Conservation (phyloP, 30 jellyfish, hydroid and myxozoan genomes). For the Catostylus mosaicus region DNA sequence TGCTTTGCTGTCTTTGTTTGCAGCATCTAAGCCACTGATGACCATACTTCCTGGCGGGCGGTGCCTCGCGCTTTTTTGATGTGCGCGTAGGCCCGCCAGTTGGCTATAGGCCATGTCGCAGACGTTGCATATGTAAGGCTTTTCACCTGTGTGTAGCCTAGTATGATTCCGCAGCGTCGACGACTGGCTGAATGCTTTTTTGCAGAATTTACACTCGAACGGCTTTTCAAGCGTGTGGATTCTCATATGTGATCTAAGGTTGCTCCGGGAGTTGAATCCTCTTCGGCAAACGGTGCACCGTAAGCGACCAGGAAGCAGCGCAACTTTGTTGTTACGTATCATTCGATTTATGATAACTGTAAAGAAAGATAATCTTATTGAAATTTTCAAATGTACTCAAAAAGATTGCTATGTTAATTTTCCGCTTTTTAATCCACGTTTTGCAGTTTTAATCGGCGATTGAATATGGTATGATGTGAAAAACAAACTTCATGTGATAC, state of each 20-base stretch:
- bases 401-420: too few relatives aligned
- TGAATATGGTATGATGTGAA: too few relatives aligned
- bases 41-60: slow-evolving; percentile 58
- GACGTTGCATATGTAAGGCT: slow-evolving; percentile 84
- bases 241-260: slow-evolving; percentile 90
- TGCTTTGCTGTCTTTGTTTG: slow-evolving; percentile 1
- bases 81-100: slow-evolving; percentile 95
- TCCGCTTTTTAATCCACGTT: too few relatives aligned
- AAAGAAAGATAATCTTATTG: background rate
- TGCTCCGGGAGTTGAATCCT: slow-evolving; percentile 93
- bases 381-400: too few relatives aligned
- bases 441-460: too few relatives aligned
- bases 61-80: slow-evolving; percentile 89
- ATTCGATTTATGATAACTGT: slow-evolving; percentile 21
- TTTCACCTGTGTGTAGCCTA: slow-evolving; percentile 92
- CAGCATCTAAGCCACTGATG: background rate
- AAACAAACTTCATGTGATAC: too few relatives aligned
- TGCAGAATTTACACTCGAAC: slow-evolving; percentile 85
- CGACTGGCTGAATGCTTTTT: slow-evolving; percentile 85
- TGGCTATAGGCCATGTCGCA: slow-evolving; percentile 95
- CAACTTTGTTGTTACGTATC: slow-evolving; percentile 42
- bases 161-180: slow-evolving; percentile 89
- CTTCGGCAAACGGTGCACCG: slow-evolving; percentile 94
- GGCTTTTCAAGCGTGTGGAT: slow-evolving; percentile 93
- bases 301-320: slow-evolving; percentile 73